Evolutionary conservation across 2,888 invertebrate genomes (phyloP), one percentile per base, ranked within the genome.

Genomic region (Stenurella melanura): DNA sequence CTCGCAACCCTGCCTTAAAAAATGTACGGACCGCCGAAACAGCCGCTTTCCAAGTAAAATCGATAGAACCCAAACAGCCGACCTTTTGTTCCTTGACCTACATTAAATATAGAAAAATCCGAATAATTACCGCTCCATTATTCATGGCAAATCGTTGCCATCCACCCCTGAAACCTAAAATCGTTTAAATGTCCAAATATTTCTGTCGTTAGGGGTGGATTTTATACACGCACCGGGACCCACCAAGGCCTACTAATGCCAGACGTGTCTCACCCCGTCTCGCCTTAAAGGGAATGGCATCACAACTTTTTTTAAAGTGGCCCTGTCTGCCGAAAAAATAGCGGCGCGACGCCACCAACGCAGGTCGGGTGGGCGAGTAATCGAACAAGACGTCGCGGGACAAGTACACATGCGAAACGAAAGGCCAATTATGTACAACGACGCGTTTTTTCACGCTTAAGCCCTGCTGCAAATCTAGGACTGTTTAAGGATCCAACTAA

Each of bases 261-360:
- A 73, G 76, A 79, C 79, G 77, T 74, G 77, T 76, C 77, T 78
- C 74, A 74, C 78, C 81, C 79, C 78, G 80, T 80, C 83, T 80
- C 80, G 81, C 83, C 83, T 82, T 82, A 82, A 82, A 84, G 83
- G 81, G 82, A 82, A 82, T 83, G 80, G 79, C 68, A 76, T 77
- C 77, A 72, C 76, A 70, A 73, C 73, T 75, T 78, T 83, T 80
- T 83, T 83, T 82, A 81, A 82, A 83, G 81, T 80, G 77, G 81
- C 77, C 79, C 80, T 79, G 76, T 77, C 81, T 54, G 68, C 57
- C 60, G 78, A 80, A 79, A 79, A 82, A 81, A 76, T 70, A 26
- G 66, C 77, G 78, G 63, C 66, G 68, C 72, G 76, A 76, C 78
- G 78, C 58, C 50, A 60, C 73, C 68, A 72, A 50, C 67, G 67